These are phyloP conservation scores for Columbina picui DNA, from an alignment of 2,113 vertebrate species.

Conservation along the genomic window DNA sequence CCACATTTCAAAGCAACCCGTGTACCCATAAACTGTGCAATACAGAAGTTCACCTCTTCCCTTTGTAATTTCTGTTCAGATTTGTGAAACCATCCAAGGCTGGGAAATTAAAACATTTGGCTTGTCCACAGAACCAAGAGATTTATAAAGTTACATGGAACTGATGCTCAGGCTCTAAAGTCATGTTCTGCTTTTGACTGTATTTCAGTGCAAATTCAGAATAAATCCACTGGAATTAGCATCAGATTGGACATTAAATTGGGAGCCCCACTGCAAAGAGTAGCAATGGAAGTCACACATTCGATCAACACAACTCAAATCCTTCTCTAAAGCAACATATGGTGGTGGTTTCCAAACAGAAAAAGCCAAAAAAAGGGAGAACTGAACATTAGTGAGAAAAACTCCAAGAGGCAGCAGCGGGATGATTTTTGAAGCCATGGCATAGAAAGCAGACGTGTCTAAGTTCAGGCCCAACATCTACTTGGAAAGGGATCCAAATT, in stretches of 20 bases:
- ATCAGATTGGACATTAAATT: not conserved
- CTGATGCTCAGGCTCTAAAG: not conserved
- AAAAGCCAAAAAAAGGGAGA: not conserved
- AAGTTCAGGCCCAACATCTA: not conserved
- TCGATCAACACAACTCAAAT: not conserved
- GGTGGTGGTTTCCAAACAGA: not conserved
- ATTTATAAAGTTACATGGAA: not conserved
- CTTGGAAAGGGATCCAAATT: not conserved
- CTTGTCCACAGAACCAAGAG: not conserved
- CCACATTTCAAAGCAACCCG: not conserved
- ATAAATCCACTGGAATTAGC: not conserved
- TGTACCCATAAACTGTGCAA: accelerated
- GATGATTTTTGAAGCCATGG: not conserved
- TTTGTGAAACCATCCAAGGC: not conserved
- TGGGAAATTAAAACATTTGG: not conserved
- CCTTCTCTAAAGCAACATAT: not conserved
- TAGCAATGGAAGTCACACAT: not conserved
- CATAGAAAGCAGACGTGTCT: not conserved
- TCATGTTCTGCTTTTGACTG: not conserved
- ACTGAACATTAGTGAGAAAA: not conserved
- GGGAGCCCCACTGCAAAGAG: not conserved
- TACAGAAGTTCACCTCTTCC: not conserved
- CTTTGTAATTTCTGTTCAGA: not conserved
- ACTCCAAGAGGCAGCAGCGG: not conserved
- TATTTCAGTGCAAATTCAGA: not conserved